Percentiles rank a stretch among this genome's conserved stretches.
Evolutionary conservation across 1,140 invertebrate genomes (phyloP).

Genomic region (Pseudomyrmex dendroicus): DNA sequence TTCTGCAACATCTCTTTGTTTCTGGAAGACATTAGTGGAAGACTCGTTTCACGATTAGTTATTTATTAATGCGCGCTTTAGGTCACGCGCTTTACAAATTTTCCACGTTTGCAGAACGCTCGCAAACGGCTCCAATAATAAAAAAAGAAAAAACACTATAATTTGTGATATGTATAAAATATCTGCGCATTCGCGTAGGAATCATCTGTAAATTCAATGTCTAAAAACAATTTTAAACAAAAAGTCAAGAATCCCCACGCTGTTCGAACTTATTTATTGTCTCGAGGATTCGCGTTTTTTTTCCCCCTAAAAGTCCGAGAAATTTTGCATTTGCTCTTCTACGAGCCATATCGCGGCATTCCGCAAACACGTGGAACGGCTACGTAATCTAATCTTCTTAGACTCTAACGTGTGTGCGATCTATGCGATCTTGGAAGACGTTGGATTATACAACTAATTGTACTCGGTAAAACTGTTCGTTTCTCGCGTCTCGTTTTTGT

Average conservation of each 20-base stretch:
- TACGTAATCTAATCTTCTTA: constrained; percentile 62
- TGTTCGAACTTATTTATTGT: not conserved
- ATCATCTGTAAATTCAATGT: no score
- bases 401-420: constrained; percentile 60
- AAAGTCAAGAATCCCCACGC: not conserved
- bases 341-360: constrained; percentile 9
- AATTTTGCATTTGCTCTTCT: not conserved
- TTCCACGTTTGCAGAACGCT: constrained; percentile 54
- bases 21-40: constrained; percentile 77
- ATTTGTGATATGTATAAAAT: not conserved
- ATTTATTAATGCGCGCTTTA: not conserved
- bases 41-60: constrained; percentile 71
- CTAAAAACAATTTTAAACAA: not conserved
- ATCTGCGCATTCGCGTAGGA: no score
- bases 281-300: not conserved
- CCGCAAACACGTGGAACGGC: constrained; percentile 43
- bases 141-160: no score
- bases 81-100: constrained; percentile 49
- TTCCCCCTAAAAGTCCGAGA: not conserved
- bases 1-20: constrained; percentile 44
- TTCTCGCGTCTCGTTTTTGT: constrained; percentile 25
- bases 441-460: constrained; percentile 75
- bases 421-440: constrained; percentile 75
- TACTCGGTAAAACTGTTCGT: constrained; percentile 65
- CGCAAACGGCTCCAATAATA: not conserved